phyloP scores from a whole-genome alignment of 1,140 invertebrate species.

The Dermatophagoides farinae region DNA sequence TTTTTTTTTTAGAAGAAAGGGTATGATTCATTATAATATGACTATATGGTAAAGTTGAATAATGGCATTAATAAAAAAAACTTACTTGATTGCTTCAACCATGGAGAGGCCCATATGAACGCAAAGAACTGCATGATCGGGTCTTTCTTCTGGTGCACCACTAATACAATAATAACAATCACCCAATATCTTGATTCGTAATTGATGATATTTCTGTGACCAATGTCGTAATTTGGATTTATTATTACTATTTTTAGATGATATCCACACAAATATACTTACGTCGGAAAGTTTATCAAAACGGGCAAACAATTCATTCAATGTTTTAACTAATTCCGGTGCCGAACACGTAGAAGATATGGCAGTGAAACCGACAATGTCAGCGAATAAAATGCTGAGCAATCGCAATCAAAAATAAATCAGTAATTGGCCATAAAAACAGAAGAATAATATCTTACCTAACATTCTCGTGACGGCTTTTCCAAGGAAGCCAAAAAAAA shows the following conservation, averaged over 20 bases:
- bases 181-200: slow-evolving; percentile 81
- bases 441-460: slow-evolving; percentile 35
- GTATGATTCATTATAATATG: too few relatives aligned
- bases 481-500: too few relatives aligned
- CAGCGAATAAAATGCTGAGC: slow-evolving; percentile 35
- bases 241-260: not conserved
- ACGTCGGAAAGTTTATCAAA: slow-evolving; percentile 67
- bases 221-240: too few relatives aligned
- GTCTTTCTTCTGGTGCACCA: slow-evolving; percentile 54
- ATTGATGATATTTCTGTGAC: slow-evolving; percentile 64
- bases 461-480: slow-evolving; percentile 70
- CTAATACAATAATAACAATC: slow-evolving; percentile 93
- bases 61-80: slow-evolving; percentile 21
- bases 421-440: not conserved
- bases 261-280: not conserved
- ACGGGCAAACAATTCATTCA: slow-evolving; percentile 78
- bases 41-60: too few relatives aligned
- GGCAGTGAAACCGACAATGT: slow-evolving; percentile 80
- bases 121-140: slow-evolving; percentile 77
- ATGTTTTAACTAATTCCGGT: slow-evolving; percentile 72
- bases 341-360: slow-evolving; percentile 85
- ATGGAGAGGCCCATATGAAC: slow-evolving; percentile 88
- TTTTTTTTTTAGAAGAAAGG: too few relatives aligned
- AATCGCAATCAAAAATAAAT: slow-evolving; percentile 23
- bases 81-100: slow-evolving; percentile 86